These are phyloP conservation scores for Nematolebias whitei DNA, from an alignment of 2,113 vertebrate species.

Conservation along the genomic window DNA sequence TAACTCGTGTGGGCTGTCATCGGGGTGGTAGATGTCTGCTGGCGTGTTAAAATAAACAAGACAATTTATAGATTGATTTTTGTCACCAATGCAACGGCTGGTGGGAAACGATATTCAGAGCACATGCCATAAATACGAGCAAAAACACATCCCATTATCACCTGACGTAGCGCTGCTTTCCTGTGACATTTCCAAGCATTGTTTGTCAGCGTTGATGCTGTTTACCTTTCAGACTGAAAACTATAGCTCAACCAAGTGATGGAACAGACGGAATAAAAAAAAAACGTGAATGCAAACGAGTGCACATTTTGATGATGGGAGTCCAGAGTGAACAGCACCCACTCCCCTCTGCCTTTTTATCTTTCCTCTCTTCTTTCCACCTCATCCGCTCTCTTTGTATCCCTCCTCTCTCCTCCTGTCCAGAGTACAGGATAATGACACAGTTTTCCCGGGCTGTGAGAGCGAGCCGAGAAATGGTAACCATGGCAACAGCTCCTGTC, in stretches of 20 bases:
- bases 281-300: slow-evolving; percentile 44
- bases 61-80: slow-evolving; percentile 32
- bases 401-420: slow-evolving; percentile 55
- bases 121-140: slow-evolving; percentile 5
- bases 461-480: slow-evolving; percentile 78
- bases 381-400: slow-evolving; percentile 53
- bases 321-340: slow-evolving; percentile 47
- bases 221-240: slow-evolving; percentile 64
- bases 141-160: slow-evolving; percentile 54
- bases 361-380: slow-evolving; percentile 54
- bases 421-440: slow-evolving; percentile 83
- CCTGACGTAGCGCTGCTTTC: slow-evolving; percentile 44
- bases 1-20: slow-evolving; percentile 24
- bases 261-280: neutral
- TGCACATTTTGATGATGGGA: slow-evolving; percentile 64
- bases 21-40: slow-evolving; percentile 8
- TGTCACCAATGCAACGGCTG: slow-evolving; percentile 36
- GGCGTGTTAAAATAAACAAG: slow-evolving; percentile 41
- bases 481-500: slow-evolving; percentile 85
- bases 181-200: slow-evolving; percentile 56
- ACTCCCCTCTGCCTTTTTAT: slow-evolving; percentile 38
- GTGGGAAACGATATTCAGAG: slow-evolving; percentile 38
- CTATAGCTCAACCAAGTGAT: slow-evolving; percentile 29
- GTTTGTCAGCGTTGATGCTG: slow-evolving; percentile 55
- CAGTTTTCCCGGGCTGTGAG: slow-evolving; percentile 78